Percentiles rank a stretch among this genome's conserved stretches.
These are phyloP conservation scores for rabbit (Oryctolagus cuniculus) DNA, from an alignment of 2,113 vertebrate species.

Conservation along the genomic window mOryCun1.1 NC_091435.1:81685501-81686000, in stretches of 20 bases:
- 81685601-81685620: neutral
- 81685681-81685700: neutral
- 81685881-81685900: neutral
- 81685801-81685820: neutral
- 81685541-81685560: neutral
- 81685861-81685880: neutral
- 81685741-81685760: neutral
- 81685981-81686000: neutral
- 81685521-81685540: neutral
- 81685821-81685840: neutral
- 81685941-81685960: neutral
- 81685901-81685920: neutral
- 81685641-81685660: neutral
- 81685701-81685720: neutral
- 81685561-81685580: neutral
- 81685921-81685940: neutral
- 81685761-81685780: neutral
- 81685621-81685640: neutral
- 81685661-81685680: neutral
- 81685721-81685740: neutral
- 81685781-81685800: neutral
- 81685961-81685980: too few species aligned
- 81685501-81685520: neutral
- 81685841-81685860: neutral
- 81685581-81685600: neutral